phyloP scores from a whole-genome alignment of 2,113 vertebrate species.

The Cyanoramphus novaezelandiae region DNA sequence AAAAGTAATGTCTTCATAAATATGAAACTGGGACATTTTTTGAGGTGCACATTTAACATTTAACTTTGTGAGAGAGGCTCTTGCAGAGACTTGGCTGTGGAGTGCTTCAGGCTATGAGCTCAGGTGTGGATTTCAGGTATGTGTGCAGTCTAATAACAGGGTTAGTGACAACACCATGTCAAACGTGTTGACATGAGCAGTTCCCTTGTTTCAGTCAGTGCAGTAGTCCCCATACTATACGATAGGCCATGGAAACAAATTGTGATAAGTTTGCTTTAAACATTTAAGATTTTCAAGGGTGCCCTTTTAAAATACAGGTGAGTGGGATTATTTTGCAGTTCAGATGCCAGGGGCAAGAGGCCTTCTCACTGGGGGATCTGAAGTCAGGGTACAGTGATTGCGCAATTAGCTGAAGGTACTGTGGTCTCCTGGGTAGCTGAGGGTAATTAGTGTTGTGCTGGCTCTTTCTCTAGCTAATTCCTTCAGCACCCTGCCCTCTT shows the following conservation, averaged over 20 bases:
- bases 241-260: background rate
- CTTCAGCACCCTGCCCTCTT: conserved; percentile 63
- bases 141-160: conserved; percentile 20
- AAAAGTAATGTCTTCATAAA: background rate
- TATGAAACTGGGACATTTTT: conserved; percentile 39
- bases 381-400: background rate
- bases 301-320: conserved; percentile 48
- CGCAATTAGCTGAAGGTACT: conserved; percentile 50
- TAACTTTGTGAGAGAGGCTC: conserved; percentile 22
- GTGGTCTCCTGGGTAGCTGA: conserved; percentile 26
- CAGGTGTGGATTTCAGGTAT: conserved; percentile 35
- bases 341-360: conserved; percentile 6
- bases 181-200: background rate
- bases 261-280: conserved; percentile 3
- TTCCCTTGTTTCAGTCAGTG: background rate
- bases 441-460: conserved; percentile 49
- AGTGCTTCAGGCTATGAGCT: conserved; percentile 36
- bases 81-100: conserved; percentile 34
- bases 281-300: background rate
- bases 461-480: conserved; percentile 50
- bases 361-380: conserved; percentile 16
- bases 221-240: background rate
- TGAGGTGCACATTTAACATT: conserved; percentile 19
- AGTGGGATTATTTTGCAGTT: conserved; percentile 23
- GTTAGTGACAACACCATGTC: conserved; percentile 20